These are phyloP conservation scores for Scaptodrosophila lebanonensis DNA, from an alignment of 1,140 invertebrate species.

Conservation along the genomic window DNA sequence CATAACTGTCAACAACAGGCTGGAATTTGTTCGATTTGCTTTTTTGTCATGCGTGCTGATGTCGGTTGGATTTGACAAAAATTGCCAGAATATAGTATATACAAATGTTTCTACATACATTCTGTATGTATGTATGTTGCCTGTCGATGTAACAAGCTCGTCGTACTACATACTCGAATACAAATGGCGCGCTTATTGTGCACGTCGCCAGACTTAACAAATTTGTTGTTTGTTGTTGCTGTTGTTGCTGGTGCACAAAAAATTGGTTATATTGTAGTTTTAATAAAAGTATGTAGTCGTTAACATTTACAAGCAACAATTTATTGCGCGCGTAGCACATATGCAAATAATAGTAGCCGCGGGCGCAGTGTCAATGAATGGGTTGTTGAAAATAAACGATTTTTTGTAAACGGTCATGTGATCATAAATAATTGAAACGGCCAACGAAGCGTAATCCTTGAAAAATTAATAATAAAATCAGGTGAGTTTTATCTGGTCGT, in stretches of 20 bases:
- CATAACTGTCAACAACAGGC: slow-evolving; percentile 49
- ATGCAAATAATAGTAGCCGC: slow-evolving; percentile 43
- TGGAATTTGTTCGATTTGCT: slow-evolving; percentile 38
- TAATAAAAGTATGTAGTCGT: slow-evolving; percentile 47
- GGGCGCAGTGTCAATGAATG: slow-evolving; percentile 33
- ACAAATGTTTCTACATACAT: no score
- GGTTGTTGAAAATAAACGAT: no score
- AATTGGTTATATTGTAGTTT: slow-evolving; percentile 52
- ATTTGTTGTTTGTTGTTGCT: not conserved
- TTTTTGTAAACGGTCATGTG: slow-evolving; percentile 10
- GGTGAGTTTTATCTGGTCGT: no score
- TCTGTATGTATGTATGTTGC: no score
- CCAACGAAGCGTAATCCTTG: no score
- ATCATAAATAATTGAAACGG: no score
- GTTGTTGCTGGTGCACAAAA: slow-evolving; percentile 5
- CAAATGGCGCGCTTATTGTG: no score
- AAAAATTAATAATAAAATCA: no score
- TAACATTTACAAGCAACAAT: slow-evolving; percentile 34
- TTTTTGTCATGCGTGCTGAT: slow-evolving; percentile 17
- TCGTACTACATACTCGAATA: no score
- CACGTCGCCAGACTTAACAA: no score
- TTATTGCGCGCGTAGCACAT: slow-evolving; percentile 6
- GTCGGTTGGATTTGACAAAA: not conserved
- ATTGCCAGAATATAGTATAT: slow-evolving; percentile 1
- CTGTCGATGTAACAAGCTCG: no score